Evolutionary conservation across 2,888 invertebrate species (phyloP).

Genomic region (Amphimallon solstitiale): DNA sequence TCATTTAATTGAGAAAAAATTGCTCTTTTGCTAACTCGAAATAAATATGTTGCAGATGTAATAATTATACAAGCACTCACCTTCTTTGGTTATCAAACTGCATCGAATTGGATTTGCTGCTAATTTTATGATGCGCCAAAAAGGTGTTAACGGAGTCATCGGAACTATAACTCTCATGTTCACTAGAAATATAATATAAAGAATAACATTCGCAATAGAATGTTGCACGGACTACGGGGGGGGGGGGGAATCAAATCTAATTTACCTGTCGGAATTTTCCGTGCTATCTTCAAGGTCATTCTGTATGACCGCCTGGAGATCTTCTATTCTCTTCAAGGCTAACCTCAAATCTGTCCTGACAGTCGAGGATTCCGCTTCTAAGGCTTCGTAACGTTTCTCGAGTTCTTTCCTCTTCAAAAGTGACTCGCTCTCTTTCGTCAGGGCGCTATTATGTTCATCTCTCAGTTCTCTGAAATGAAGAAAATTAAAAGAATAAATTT

Average conservation of each 20-base stretch:
- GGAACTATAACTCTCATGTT: conserved; percentile 73
- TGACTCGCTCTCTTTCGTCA: conserved; percentile 80
- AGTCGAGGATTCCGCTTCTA: conserved; percentile 76
- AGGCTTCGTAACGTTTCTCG: conserved; percentile 77
- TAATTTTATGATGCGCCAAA: conserved; percentile 70
- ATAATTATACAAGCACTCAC: conserved; percentile 14
- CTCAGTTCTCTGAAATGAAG: conserved; percentile 76
- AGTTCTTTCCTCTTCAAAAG: conserved; percentile 78
- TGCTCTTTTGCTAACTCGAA: too few relatives aligned
- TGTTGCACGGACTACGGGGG: not conserved
- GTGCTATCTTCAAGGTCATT: conserved; percentile 79
- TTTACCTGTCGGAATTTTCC: conserved; percentile 75
- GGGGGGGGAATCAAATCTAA: conserved; percentile 14
- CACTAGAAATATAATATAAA: conserved; percentile 61
- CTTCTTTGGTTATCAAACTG: conserved; percentile 35
- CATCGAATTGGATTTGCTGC: conserved; percentile 36
- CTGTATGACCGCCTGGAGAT: conserved; percentile 92
- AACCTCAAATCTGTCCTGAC: conserved; percentile 84
- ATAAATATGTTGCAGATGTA: too few relatives aligned
- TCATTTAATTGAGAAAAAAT: too few relatives aligned
- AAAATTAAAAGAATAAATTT: not conserved
- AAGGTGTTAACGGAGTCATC: conserved; percentile 74
- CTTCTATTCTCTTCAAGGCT: conserved; percentile 89
- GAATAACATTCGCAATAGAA: not conserved
- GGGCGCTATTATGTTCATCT: conserved; percentile 78